Conservation (phyloP, 2,797 vertebrate species). For the Ceryle rudis region DNA sequence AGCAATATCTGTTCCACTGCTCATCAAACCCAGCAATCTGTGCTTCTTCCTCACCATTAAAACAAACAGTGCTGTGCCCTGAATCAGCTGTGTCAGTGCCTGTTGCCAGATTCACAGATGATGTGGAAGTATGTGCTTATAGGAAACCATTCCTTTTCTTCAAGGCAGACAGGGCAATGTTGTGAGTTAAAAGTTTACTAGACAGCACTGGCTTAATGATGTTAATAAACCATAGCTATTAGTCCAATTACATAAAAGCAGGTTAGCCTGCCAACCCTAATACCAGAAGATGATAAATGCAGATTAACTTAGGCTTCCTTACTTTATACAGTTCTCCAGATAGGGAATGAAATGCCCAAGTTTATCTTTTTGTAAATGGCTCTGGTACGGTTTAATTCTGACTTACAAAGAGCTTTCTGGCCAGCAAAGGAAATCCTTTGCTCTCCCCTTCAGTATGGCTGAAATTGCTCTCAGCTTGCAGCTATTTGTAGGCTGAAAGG, state of each 20-base stretch:
- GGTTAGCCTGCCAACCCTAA: neutral
- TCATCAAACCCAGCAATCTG: neutral
- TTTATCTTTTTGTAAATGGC: slow-evolving; percentile 16
- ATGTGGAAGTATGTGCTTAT: neutral
- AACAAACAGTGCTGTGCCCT: neutral
- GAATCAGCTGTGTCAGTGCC: neutral
- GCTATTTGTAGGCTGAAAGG: neutral
- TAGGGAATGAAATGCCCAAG: neutral
- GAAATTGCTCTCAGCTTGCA: neutral
- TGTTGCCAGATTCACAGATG: neutral
- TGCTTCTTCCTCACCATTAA: neutral
- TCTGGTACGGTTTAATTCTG: neutral
- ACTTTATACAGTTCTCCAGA: neutral
- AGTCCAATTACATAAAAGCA: slow-evolving; percentile 42
- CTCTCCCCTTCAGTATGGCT: neutral
- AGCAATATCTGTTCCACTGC: neutral
- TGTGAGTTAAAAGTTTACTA: slow-evolving; percentile 51
- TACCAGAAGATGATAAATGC: slow-evolving; percentile 15
- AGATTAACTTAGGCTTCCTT: slow-evolving; percentile 32
- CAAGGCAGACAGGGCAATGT: neutral
- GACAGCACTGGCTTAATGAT: slow-evolving; percentile 28
- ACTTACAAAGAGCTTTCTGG: neutral
- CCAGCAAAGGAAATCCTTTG: neutral
- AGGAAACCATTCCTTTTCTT: neutral
- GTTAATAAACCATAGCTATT: slow-evolving; percentile 50